These are phyloP conservation scores for Motacilla alba DNA, from an alignment of 2,113 vertebrate genomes.

Conservation along the genomic window DNA sequence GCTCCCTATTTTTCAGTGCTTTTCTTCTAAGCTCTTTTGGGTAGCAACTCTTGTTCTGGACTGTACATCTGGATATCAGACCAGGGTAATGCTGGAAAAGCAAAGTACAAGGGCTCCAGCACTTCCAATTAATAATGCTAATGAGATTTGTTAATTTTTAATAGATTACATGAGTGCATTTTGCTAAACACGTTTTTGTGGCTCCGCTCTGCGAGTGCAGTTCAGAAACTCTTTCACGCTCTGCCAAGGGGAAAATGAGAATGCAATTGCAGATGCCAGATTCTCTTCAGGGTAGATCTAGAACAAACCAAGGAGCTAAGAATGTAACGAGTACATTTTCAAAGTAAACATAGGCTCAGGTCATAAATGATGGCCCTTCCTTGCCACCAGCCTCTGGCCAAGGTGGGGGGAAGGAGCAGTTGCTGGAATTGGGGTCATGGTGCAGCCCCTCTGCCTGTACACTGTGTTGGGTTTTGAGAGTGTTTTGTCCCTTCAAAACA, in stretches of 20 bases:
- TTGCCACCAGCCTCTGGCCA: background rate
- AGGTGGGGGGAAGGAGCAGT: background rate
- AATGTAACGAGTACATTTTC: background rate
- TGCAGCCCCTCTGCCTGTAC: background rate
- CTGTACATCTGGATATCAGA: background rate
- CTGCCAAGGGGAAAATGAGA: constrained; percentile 25
- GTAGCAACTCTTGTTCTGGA: background rate
- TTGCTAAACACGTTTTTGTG: background rate
- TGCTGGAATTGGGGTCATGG: background rate
- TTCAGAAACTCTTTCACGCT: constrained; percentile 12
- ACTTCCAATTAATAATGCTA: constrained; percentile 42
- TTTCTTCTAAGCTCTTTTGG: background rate
- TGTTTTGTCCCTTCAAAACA: background rate
- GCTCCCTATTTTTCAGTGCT: background rate
- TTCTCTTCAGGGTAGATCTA: constrained; percentile 8
- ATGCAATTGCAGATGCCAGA: background rate
- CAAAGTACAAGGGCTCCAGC: background rate
- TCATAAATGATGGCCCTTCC: background rate
- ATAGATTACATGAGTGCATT: background rate
- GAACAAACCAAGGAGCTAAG: background rate
- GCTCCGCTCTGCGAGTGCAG: accelerated
- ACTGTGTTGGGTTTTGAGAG: background rate
- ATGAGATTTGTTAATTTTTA: constrained; percentile 47
- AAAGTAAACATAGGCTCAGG: background rate
- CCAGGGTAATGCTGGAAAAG: background rate